These are phyloP conservation scores for Drosophila trichaetosa DNA, from an alignment of 2,888 invertebrate genomes.

Conservation along the genomic window DNA sequence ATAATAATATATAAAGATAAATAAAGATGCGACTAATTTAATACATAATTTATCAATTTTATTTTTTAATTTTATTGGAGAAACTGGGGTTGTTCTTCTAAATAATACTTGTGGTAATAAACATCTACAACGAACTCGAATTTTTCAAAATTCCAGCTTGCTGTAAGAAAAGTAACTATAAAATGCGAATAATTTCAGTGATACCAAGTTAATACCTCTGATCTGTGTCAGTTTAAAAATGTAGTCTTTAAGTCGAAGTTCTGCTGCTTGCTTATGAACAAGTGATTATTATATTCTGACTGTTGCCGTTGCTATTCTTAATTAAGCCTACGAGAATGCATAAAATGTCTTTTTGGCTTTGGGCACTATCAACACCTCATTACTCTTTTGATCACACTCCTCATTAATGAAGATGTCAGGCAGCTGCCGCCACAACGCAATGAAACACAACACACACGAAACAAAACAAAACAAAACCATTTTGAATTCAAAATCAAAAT, in stretches of 20 bases:
- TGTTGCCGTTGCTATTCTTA: conserved; percentile 50
- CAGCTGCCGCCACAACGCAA: conserved; percentile 42
- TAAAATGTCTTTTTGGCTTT: conserved; percentile 58
- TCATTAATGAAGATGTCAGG: conserved; percentile 82
- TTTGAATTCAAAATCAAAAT: conserved; percentile 73
- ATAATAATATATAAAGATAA: neutral
- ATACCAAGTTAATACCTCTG: neutral
- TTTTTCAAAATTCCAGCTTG: neutral
- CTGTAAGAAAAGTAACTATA: rapidly evolving
- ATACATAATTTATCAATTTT: neutral
- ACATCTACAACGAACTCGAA: neutral
- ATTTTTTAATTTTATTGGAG: neutral
- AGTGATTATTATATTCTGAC: neutral
- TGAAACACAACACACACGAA: conserved; percentile 35
- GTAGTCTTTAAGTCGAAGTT: neutral
- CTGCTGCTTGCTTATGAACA: neutral
- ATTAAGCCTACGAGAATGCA: conserved; percentile 71
- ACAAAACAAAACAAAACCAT: conserved; percentile 53
- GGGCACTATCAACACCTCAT: conserved; percentile 83
- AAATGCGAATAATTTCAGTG: neutral
- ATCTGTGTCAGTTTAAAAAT: neutral
- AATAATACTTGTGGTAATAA: neutral
- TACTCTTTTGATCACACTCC: conserved; percentile 82
- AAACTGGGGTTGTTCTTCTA: neutral
- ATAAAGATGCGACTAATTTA: neutral